Base-by-base conservation (phyloP, 2,888 invertebrate species). In the Ophioninae sp. region DNA sequence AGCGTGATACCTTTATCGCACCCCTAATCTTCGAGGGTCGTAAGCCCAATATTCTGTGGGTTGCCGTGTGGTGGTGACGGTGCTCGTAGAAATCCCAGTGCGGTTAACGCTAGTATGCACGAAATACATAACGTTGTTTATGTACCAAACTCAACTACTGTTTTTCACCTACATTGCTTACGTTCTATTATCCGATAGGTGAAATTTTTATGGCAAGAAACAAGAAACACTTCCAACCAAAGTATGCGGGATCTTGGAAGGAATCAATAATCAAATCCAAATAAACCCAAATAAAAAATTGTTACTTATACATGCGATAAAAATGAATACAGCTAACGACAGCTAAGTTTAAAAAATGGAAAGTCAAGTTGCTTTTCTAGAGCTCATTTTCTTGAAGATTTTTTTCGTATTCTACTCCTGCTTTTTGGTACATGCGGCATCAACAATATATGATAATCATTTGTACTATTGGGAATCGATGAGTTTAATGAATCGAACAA, bases 1-100 rank as follows among this genome's bases (percentile, higher is more conserved):
- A 64, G 41, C 70, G 72, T 57, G 72, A 72, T 72, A 79, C 79
- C 79, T 79, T 79, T 79, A 79, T 79, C 79, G 79, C 79, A 72
- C 70, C 64, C 65, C 70, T 79, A 79, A 79, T 72, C 79, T 79
- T 79, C 56, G 64, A 64, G 57, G 70, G 56, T 79, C 72, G 64
- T 72, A 72, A 56, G 79, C 72, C 62, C 79, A 70, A 72, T 79
- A 79, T 72, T 72, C 64, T 79, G 64, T 64, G 64, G 79, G 39
- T 72, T 50, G 39, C 50, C 78, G 39, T 62, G 78, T 21, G 17
- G 50, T 37, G 20, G 62, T 57, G 37, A 57, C 37, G 65, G 65
- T 57, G 13, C 21, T 67, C 75, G 37, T 56, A 65, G 65, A 65
- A 75, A 75, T 75, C 56, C 56, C 56, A 30, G 50, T 65, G 65